A percentile compares a stretch with the other conserved stretches of the same genome.
Evolutionary conservation across 2,888 invertebrate genomes (phyloP).

Genomic region (Eudasyphora cyanicolor): DNA sequence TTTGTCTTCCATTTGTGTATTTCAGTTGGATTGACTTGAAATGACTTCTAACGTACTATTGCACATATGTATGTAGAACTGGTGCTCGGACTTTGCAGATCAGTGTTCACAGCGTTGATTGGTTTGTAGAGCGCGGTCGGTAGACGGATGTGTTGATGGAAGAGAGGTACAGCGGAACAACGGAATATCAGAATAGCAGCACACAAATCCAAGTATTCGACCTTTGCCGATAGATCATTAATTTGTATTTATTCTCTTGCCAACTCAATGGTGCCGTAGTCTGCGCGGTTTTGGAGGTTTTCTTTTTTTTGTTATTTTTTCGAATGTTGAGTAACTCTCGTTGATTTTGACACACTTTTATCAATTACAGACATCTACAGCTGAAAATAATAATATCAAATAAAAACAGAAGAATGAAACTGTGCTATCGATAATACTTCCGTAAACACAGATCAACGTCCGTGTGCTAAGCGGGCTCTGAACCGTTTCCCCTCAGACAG

Average conservation of each 20-base stretch:
- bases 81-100: no score
- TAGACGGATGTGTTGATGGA: no score
- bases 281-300: neutral
- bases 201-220: neutral
- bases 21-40: no score
- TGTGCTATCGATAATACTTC: neutral
- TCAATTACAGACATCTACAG: neutral
- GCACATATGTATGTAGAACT: no score
- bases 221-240: constrained; percentile 7
- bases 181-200: no score
- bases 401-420: neutral
- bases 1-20: no score
- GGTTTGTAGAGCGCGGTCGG: no score
- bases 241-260: constrained; percentile 1
- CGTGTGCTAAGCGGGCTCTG: neutral
- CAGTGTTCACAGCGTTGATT: no score
- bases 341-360: constrained; percentile 15
- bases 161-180: no score
- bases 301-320: neutral
- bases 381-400: neutral
- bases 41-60: no score
- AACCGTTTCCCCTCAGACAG: neutral
- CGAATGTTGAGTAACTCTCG: neutral
- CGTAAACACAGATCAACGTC: neutral
- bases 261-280: neutral